Conservation (phyloP, 2,113 vertebrate species). For the Alouatta palliata region DNA sequence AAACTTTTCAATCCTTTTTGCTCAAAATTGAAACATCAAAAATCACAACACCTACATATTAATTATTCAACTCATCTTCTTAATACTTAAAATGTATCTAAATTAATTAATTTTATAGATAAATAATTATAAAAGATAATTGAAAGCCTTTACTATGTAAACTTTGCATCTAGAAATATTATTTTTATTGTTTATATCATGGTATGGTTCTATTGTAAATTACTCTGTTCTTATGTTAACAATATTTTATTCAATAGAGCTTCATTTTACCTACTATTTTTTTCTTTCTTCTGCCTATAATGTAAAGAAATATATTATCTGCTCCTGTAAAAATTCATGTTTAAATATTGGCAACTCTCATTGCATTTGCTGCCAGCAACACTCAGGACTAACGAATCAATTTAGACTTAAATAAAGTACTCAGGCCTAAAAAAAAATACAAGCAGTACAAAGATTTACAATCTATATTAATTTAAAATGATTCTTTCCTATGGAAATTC, state of each 20-base stretch:
- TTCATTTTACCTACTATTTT: constrained; percentile 24
- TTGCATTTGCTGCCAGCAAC: neutral
- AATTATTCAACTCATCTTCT: neutral
- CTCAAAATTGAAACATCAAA: neutral
- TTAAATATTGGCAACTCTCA: constrained; percentile 27
- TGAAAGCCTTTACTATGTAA: neutral
- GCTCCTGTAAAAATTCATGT: neutral
- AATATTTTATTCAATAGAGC: neutral
- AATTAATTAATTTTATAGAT: neutral
- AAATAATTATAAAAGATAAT: neutral
- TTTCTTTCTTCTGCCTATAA: neutral
- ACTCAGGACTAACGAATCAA: constrained; percentile 8
- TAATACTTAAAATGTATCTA: neutral
- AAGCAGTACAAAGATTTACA: neutral
- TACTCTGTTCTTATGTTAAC: neutral
- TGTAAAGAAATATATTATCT: neutral
- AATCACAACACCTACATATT: neutral
- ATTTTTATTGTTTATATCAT: neutral
- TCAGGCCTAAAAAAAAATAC: neutral
- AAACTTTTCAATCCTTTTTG: neutral
- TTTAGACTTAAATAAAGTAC: constrained; percentile 3
- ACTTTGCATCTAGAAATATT: neutral
- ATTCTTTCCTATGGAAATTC: neutral
- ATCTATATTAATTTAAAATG: constrained; percentile 18
- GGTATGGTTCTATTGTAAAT: neutral